A percentile compares a stretch with the other conserved stretches of the same genome.
Evolutionary conservation across 2,888 invertebrate genomes (phyloP).

Genomic region (Pollenia griseotomentosa): DNA sequence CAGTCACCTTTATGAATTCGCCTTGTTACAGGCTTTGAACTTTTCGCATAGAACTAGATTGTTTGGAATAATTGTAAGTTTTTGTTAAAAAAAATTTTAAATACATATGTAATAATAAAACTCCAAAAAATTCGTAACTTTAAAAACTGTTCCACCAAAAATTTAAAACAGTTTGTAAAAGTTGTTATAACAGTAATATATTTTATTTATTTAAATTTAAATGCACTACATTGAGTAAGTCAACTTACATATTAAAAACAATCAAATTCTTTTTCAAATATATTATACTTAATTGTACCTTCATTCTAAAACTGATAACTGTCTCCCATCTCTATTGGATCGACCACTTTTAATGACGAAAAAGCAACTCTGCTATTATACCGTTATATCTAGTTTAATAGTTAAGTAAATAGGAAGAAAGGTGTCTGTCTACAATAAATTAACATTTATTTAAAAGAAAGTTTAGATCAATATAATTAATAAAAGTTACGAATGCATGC

Average conservation of each 20-base stretch:
- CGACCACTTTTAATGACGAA: neutral
- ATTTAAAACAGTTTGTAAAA: too few relatives aligned
- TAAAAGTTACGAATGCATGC: neutral
- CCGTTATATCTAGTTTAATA: slow-evolving; percentile 13
- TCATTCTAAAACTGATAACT: neutral
- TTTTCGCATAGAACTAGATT: too few relatives aligned
- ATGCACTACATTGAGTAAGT: neutral
- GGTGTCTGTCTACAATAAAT: neutral
- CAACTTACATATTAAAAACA: too few relatives aligned
- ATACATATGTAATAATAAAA: too few relatives aligned
- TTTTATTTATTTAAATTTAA: slow-evolving; percentile 1
- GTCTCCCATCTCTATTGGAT: neutral
- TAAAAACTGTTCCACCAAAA: too few relatives aligned
- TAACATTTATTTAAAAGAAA: slow-evolving; percentile 27
- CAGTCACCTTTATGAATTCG: too few relatives aligned
- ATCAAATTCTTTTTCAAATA: neutral
- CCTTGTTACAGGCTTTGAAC: too few relatives aligned
- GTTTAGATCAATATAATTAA: neutral
- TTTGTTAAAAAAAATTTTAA: too few relatives aligned
- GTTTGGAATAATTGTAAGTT: too few relatives aligned
- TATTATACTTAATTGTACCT: neutral
- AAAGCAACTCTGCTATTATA: slow-evolving; percentile 7
- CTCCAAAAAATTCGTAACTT: too few relatives aligned
- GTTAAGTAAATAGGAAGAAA: neutral
- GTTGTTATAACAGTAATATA: too few relatives aligned